A percentile compares a stretch with the other conserved stretches of the same genome.
These are phyloP conservation scores for Onthophagus sagittarius DNA, from an alignment of 2,888 invertebrate species.

Conservation along the genomic window DNA sequence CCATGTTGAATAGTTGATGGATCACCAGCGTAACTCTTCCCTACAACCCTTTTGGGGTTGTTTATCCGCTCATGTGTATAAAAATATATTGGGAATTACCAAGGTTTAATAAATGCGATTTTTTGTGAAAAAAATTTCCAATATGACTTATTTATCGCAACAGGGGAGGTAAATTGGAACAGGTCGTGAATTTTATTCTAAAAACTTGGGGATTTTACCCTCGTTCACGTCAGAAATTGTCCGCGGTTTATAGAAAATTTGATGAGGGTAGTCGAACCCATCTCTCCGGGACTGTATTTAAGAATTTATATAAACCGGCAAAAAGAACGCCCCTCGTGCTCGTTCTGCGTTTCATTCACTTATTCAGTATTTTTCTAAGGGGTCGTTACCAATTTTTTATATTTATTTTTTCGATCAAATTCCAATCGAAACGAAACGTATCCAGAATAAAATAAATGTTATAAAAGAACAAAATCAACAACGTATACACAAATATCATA, in stretches of 20 bases:
- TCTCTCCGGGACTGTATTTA: conserved; percentile 11
- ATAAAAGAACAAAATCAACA: neutral
- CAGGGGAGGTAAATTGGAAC: conserved; percentile 31
- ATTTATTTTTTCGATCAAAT: neutral
- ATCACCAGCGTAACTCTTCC: neutral
- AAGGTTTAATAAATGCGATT: neutral
- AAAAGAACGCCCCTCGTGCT: neutral
- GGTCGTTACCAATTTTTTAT: neutral
- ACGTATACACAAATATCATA: neutral
- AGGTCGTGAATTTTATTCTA: conserved; percentile 42
- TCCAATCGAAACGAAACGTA: neutral
- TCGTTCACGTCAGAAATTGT: conserved; percentile 46
- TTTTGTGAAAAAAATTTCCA: neutral
- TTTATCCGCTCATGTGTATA: neutral
- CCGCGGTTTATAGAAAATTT: conserved; percentile 48
- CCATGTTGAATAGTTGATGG: neutral
- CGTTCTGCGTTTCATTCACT: neutral
- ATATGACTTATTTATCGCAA: conserved; percentile 26
- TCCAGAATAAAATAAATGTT: neutral
- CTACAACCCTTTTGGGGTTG: neutral
- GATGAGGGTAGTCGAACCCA: conserved; percentile 39
- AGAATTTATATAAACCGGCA: conserved; percentile 14
- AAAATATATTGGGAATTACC: neutral
- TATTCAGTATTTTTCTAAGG: neutral
- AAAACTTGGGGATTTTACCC: conserved; percentile 36